Conservation (phyloP, 2,888 invertebrate genomes). For the Mesorhabditis sp. region DNA sequence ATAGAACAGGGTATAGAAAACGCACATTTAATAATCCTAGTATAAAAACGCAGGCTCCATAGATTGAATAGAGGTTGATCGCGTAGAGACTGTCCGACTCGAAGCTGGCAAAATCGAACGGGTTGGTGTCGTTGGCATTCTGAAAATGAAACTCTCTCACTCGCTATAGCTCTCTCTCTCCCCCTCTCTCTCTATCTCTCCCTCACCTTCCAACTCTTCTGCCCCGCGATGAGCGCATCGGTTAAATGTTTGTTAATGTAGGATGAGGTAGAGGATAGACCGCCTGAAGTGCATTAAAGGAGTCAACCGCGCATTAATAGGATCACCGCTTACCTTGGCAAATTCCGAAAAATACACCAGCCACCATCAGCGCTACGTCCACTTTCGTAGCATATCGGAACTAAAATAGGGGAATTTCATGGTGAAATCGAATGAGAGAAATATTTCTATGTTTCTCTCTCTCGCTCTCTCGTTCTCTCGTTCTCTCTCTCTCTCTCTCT, state of each 20-base stretch:
- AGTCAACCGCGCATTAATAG: slow-evolving; percentile 9
- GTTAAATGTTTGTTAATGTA: slow-evolving; percentile 22
- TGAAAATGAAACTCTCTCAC: neutral
- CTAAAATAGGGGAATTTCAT: slow-evolving; percentile 14
- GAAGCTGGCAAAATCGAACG: slow-evolving; percentile 15
- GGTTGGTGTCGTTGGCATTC: slow-evolving; percentile 5
- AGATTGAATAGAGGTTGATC: slow-evolving; percentile 26
- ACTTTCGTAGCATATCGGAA: slow-evolving; percentile 24
- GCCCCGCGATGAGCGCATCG: slow-evolving; percentile 27
- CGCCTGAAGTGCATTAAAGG: neutral
- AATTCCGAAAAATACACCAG: slow-evolving; percentile 15
- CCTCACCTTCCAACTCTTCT: neutral
- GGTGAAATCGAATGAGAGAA: too few relatives aligned
- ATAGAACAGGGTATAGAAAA: neutral
- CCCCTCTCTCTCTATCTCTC: too few relatives aligned
- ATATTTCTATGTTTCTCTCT: too few relatives aligned
- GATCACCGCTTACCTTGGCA: slow-evolving; percentile 17
- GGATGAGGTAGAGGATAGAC: slow-evolving; percentile 12
- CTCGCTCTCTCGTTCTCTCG: too few relatives aligned
- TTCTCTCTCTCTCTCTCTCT: too few relatives aligned
- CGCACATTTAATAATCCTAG: slow-evolving; percentile 34
- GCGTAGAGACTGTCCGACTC: slow-evolving; percentile 25
- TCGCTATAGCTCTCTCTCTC: too few relatives aligned
- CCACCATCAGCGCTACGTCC: slow-evolving; percentile 20
- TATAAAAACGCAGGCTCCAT: slow-evolving; percentile 25